Evolutionary conservation across 2,797 vertebrate genomes (phyloP).

Genomic region (Clarias platycephalus): DNA sequence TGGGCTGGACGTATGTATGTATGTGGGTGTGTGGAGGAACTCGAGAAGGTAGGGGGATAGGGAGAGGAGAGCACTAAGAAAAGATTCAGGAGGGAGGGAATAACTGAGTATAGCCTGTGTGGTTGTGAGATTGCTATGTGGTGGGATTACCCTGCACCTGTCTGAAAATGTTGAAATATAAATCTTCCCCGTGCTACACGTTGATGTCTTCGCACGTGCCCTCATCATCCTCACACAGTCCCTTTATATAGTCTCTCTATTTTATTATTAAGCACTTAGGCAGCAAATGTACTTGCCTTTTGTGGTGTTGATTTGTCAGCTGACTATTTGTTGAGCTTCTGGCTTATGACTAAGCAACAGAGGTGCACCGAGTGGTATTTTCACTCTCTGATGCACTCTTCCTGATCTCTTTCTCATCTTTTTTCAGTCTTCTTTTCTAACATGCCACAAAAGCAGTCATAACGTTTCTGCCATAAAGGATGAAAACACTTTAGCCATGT

Average conservation of each 20-base stretch:
- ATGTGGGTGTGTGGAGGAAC: background rate
- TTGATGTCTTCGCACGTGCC: background rate
- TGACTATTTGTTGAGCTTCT: background rate
- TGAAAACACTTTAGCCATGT: slow-evolving; percentile 40
- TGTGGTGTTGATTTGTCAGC: background rate
- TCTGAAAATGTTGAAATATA: slow-evolving; percentile 1
- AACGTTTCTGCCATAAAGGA: slow-evolving; percentile 52
- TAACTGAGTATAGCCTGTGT: background rate
- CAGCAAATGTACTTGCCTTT: background rate
- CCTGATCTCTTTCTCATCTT: background rate
- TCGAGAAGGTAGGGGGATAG: background rate
- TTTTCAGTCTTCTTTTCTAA: slow-evolving; percentile 49
- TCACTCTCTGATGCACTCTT: background rate
- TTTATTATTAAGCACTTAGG: background rate
- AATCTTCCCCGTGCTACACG: slow-evolving; percentile 11
- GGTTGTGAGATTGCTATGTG: slow-evolving; percentile 10
- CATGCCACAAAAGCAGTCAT: slow-evolving; percentile 53
- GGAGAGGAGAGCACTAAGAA: slow-evolving; percentile 5
- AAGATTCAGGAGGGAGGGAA: background rate
- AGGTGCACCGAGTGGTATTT: background rate
- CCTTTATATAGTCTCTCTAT: background rate
- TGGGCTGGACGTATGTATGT: slow-evolving; percentile 11
- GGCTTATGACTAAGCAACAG: background rate
- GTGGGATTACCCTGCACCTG: slow-evolving; percentile 16
- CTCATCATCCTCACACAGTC: background rate